Evolutionary conservation across 2,797 vertebrate species (phyloP).

Genomic region (Brachymystax lenok): DNA sequence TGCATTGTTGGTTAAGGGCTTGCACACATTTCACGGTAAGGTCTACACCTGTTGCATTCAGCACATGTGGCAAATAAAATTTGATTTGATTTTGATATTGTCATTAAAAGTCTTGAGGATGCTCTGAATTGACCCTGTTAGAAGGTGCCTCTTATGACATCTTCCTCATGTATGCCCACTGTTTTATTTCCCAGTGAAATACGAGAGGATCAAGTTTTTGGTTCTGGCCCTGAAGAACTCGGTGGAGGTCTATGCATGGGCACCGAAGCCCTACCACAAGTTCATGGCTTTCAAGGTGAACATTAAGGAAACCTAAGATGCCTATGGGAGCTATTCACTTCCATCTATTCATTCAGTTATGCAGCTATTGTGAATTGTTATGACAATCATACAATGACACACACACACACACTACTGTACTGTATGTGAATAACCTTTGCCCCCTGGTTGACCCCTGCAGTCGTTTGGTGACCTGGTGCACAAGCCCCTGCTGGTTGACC

Average conservation of each 20-base stretch:
- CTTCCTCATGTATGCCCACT: background rate
- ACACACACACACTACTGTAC: background rate
- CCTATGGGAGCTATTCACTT: background rate
- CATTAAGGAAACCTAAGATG: background rate
- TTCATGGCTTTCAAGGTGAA: conserved; percentile 93
- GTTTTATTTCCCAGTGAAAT: conserved; percentile 82
- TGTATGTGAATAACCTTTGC: background rate
- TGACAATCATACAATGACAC: too few species aligned
- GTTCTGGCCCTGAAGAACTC: conserved; percentile 91
- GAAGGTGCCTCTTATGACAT: background rate
- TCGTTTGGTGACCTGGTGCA: conserved; percentile 88
- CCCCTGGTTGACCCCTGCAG: conserved; percentile 54
- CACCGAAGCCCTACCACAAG: conserved; percentile 91
- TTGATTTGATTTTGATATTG: background rate
- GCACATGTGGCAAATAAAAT: too few species aligned
- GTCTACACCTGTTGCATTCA: too few species aligned
- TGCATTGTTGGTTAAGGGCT: too few species aligned
- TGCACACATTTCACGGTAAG: too few species aligned
- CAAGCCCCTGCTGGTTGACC: conserved; percentile 88
- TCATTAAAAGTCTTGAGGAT: background rate
- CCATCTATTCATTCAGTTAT: too few species aligned
- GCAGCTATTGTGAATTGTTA: background rate
- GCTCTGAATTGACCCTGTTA: background rate
- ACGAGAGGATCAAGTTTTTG: conserved; percentile 90
- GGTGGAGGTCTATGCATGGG: conserved; percentile 91